Base-by-base conservation (phyloP, 2,888 invertebrate species). In the Lasioglossum lativentre region DNA sequence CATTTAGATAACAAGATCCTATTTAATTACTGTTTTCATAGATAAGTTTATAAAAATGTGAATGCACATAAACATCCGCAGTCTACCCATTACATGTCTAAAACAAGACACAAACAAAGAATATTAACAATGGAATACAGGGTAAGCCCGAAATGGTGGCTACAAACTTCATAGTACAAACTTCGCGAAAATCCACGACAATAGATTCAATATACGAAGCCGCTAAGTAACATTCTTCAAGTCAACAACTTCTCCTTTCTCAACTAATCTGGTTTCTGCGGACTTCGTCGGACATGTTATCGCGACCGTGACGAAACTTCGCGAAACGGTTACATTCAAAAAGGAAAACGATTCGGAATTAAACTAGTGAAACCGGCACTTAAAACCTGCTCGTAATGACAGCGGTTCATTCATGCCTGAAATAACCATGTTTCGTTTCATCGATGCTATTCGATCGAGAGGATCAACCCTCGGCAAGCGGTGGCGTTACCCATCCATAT, bases 401-500 rank as follows among this genome's bases (percentile, higher is more conserved):
- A 75, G 42, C 45, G 38, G 16, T 73, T 38, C 47, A 27, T 38
- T 75, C 40, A 30, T 27, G 2, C 23, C 40, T 52, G 16, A 59
- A 73, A 38, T 45, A 38, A 71, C 77, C 27, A 63, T 52, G 56
- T 78, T 59, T 63, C 14, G 38, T 42, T 34, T 40, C 27, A 38
- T 27, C 27, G 38, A 14, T 16, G n/a, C 12, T 16, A n/a, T 42
- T 12, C 16, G 16, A 63, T 30, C 63, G 14, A 34, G 14, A 4
- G 14, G 19, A 78, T 97, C 97, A 98, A 94, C 98, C 98, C 95
- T 98, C 98, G 72, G 98, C 97, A 86, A 98, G 96, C 27, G 98
- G 97, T 42, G 98, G 98, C 42, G 98, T 98, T 75, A 98, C 98
- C 98, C 98, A 98, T 78, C 98, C 98, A 94, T 98, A 98, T 94